These are phyloP conservation scores for Sinocyclocheilus anshuiensis DNA, from an alignment of 2,113 vertebrate species.

Conservation along the genomic window DNA sequence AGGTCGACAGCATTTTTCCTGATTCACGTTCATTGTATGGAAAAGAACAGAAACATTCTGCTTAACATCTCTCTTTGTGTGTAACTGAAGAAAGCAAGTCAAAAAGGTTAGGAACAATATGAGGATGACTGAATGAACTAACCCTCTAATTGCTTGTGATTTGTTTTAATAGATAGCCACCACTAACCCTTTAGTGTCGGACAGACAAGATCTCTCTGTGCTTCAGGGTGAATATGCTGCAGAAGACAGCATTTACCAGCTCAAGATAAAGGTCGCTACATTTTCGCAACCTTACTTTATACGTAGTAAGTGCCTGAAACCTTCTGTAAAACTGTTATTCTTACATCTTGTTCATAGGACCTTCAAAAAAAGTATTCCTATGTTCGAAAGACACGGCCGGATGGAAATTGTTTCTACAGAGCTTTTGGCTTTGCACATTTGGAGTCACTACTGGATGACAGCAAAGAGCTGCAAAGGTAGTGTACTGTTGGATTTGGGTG, in stretches of 20 bases:
- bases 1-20: not conserved
- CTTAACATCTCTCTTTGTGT: not conserved
- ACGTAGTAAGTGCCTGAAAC: not conserved
- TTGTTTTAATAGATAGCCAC: constrained; percentile 81
- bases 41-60: not conserved
- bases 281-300: not conserved
- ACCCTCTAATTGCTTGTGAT: constrained; percentile 18
- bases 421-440: constrained; percentile 92
- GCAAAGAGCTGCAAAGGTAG: constrained; percentile 88
- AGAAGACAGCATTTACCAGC: constrained; percentile 90
- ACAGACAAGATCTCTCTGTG: constrained; percentile 85
- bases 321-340: not conserved
- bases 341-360: constrained; percentile 72
- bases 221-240: constrained; percentile 86
- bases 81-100: not conserved
- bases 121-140: not conserved
- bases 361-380: constrained; percentile 89
- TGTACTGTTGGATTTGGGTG: not conserved
- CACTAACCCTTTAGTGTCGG: constrained; percentile 90
- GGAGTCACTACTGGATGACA: constrained; percentile 87
- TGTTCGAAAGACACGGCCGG: constrained; percentile 90
- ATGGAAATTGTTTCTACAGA: constrained; percentile 94
- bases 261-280: constrained; percentile 87
- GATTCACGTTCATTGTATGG: not conserved
- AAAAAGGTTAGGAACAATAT: not conserved